Base-by-base conservation (phyloP, 2,113 vertebrate genomes). In the Oceanodroma tethys region DNA sequence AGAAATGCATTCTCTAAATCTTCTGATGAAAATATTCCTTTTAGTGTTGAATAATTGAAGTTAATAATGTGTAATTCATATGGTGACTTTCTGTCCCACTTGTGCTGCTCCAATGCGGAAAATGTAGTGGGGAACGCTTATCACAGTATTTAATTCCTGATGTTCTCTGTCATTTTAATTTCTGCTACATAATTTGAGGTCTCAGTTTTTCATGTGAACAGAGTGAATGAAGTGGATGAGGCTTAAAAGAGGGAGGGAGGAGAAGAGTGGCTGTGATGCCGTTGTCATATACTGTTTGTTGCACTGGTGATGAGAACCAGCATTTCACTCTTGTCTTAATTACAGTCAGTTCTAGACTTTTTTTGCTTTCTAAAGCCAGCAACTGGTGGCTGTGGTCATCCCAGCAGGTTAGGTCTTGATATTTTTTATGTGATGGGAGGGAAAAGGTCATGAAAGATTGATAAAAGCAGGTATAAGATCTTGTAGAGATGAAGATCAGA, bases 21-120 rank as follows among this genome's bases (percentile, higher is more conserved):
- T 68, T 71, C 34, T 67, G n/a, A 26, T 3, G 17, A 60, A 92
- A 88, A 38, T 27, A n/a, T 59, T 86, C 18, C 9, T 80, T 22
- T 68, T 68, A 19, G 52, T 80, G 34, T 36, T 68, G 48, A 88
- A 43, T 80, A 90, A 90, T 68, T 59, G 17, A 80, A 81, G 52
- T 82, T 90, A 88, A 86, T 91, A 94, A 59, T n/a, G 29, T 92
- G 66, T 50, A 63, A 63, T 70, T 88, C 56, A 58, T 74, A 29
- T 10, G 56, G 42, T 27, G 34, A 81, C 70, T 94, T 95, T 82
- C 65, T 95, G 88, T 45, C 55, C 79, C 70, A 75, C 94, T 96
- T 96, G 42, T 86, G 79, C 66, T 1, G 9, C 60, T 95, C n/a
- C 42, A 66, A 0, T n/a, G 70, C 0, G 0, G 80, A 93, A 94